A percentile compares a stretch with the other conserved stretches of the same genome.
Conservation (phyloP, 2,888 invertebrate genomes). For the Drosophila histrio region DNA sequence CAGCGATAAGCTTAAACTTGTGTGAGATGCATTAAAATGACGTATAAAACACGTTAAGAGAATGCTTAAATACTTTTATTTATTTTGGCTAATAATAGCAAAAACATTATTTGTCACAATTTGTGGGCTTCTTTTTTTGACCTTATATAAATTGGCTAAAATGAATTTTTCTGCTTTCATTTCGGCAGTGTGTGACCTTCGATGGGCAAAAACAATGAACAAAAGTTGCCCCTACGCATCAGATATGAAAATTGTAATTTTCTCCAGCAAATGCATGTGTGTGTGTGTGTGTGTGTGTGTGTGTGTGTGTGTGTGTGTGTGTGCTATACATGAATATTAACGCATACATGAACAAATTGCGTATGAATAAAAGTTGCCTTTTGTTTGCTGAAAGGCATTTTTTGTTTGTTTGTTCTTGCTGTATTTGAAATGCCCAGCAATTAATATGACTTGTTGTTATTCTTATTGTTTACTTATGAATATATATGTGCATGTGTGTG, state of each 20-base stretch:
- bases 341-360: constrained; percentile 33
- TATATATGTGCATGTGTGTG: not conserved
- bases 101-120: constrained; percentile 5
- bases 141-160: constrained; percentile 15
- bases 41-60: not conserved
- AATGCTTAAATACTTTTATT: not conserved
- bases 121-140: constrained; percentile 12
- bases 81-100: constrained; percentile 3
- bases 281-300: constrained; percentile 5
- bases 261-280: constrained; percentile 48
- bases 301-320: constrained; percentile 14
- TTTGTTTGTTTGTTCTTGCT: constrained; percentile 8
- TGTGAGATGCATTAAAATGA: too few species aligned
- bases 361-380: constrained; percentile 62
- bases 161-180: constrained; percentile 34
- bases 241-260: constrained; percentile 73
- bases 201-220: constrained; percentile 38
- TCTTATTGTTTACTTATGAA: constrained; percentile 5
- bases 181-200: constrained; percentile 26
- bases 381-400: constrained; percentile 37
- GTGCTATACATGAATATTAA: constrained; percentile 54
- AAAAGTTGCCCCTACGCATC: constrained; percentile 32
- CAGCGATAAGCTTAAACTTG: constrained; percentile 23
- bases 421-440: constrained; percentile 30
- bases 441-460: constrained; percentile 44